Base-by-base conservation (phyloP, 2,888 invertebrate genomes). In the Drosophila mimetica region DNA sequence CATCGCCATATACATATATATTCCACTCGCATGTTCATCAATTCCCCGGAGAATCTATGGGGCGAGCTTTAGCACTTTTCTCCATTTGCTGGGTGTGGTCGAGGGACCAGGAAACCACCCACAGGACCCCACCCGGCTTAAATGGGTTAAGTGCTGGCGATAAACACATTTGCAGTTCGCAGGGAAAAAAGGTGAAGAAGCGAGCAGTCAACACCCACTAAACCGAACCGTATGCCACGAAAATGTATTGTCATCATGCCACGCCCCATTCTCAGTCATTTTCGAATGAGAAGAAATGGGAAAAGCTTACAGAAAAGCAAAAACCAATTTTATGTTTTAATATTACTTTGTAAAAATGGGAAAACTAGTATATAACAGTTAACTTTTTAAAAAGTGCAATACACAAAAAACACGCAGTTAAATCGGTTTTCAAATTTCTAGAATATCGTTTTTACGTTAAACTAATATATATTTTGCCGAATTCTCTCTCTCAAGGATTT, bases 141-240 rank as follows among this genome's bases (percentile, higher is more conserved):
- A 66, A 55, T 66, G 47, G 66, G 67, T 66, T 66, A 66, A 66
- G 67, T 66, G 67, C 67, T 34, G 55, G 67, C 67, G 67, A 47
- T 64, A 64, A 64, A 64, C 63, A 64, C 63, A 51, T 51, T 63
- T 28, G 51, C 64, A 51, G 42, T 64, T 16, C 11, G 32, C n/a
- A 8, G 28, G 25, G 13, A 20, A 22, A 34, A 61, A 63, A 48
- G 32, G 20, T 25, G 14, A 18, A 16, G n/a, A 42, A 7, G 13
- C 7, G 11, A 13, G 64, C 63, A 64, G 41, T 63, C 64, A 36
- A 64, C 63, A 64, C 63, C 52, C 65, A 42, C 34, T 51, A 63
- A 51, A 51, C 8, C 16, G 20, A 16, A 41, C 51, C n/a, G 16
- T 22, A 16, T n/a, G 22, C 5, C 11, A 34, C 47, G 16, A 20